phyloP scores from a whole-genome alignment of 2,888 invertebrate genomes.

The Perizoma flavofasciatum region DNA sequence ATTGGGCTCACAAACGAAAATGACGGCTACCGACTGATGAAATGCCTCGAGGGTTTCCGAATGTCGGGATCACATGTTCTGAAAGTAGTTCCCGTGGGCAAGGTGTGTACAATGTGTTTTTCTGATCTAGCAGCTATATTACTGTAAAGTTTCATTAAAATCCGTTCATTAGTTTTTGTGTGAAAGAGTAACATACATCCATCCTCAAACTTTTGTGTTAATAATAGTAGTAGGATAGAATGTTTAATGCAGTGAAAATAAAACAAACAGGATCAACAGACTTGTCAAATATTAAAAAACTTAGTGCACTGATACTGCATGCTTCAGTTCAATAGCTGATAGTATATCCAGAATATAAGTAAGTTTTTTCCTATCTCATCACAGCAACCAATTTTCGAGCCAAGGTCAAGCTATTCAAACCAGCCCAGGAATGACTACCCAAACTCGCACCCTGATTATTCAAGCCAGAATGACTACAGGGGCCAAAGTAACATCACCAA shows the following conservation, averaged over 20 bases:
- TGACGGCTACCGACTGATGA: conserved; percentile 63
- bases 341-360: no score
- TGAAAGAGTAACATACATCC: no score
- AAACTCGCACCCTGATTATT: conserved; percentile 40
- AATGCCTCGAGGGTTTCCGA: conserved; percentile 64
- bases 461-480: conserved; percentile 16
- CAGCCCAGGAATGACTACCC: conserved; percentile 48
- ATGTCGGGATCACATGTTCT: conserved; percentile 54
- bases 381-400: conserved; percentile 41
- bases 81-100: conserved; percentile 60
- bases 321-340: no score
- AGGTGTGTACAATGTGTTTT: conserved; percentile 40
- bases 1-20: conserved; percentile 64
- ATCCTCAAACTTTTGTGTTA: no score
- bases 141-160: not conserved
- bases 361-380: conserved; percentile 35
- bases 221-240: no score
- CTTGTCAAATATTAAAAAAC: no score
- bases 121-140: no score
- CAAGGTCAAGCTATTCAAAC: conserved; percentile 43
- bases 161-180: no score
- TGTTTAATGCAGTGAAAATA: conserved; percentile 1
- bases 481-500: not conserved
- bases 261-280: no score
- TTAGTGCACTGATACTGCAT: no score